Conservation (phyloP, 1,140 invertebrate genomes). For the Hormaphis cornu region DNA sequence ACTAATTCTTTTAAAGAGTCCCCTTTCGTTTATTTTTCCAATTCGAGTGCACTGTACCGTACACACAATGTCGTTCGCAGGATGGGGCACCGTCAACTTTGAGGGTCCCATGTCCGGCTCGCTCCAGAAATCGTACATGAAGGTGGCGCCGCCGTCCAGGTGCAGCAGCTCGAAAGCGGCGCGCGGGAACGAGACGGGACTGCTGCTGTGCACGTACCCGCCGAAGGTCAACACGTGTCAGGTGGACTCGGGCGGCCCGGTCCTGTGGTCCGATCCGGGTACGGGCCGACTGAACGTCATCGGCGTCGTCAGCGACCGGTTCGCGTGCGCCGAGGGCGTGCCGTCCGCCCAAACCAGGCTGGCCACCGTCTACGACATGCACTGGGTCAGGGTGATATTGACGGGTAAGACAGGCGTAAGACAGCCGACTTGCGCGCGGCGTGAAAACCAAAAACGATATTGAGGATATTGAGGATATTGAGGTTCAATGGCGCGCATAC, state of each 20-base stretch:
- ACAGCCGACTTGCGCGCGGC: too few relatives aligned
- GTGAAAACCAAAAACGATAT: too few relatives aligned
- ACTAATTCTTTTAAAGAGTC: too few relatives aligned
- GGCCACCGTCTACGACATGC: background rate
- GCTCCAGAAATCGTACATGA: background rate
- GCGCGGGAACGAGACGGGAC: background rate
- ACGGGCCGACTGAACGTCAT: background rate
- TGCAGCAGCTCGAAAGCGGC: background rate
- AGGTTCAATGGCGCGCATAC: too few relatives aligned
- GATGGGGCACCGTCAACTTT: background rate
- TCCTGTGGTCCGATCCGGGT: background rate
- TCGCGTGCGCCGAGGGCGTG: background rate
- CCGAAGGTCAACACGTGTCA: slow-evolving; percentile 5
- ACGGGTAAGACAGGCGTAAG: background rate
- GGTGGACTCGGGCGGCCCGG: background rate
- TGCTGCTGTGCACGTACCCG: background rate
- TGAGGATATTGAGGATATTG: too few relatives aligned
- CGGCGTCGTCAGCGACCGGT: background rate
- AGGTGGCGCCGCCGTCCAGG: background rate
- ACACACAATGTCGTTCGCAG: background rate
- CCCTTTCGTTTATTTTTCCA: too few relatives aligned
- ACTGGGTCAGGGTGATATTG: slow-evolving; percentile 1
- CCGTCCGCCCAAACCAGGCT: background rate
- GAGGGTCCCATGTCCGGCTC: background rate
- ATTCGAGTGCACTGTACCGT: too few relatives aligned